Conservation (phyloP, 2,797 vertebrate genomes). For the Carcharodon carcharias region DNA sequence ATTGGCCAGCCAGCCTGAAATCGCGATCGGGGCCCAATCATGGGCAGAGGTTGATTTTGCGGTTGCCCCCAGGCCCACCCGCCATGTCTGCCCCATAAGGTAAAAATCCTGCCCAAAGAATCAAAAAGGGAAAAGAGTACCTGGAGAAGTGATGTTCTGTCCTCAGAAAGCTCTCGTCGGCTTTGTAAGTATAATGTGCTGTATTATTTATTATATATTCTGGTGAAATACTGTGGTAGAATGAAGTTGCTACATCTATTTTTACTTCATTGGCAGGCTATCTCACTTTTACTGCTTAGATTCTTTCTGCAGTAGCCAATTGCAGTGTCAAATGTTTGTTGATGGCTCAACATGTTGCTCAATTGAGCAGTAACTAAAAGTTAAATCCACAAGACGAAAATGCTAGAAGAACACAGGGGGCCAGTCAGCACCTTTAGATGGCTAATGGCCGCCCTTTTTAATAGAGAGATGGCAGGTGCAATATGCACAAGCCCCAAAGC, state of each 20-base stretch:
- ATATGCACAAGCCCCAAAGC: background rate
- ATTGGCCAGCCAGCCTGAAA: no score
- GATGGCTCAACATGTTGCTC: background rate
- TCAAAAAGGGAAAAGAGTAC: background rate
- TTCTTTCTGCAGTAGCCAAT: background rate
- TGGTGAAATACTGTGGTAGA: background rate
- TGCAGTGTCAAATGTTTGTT: background rate
- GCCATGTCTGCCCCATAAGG: no score
- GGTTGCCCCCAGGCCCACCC: no score
- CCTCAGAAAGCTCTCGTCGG: background rate
- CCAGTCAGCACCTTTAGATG: background rate
- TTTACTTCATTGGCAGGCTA: background rate
- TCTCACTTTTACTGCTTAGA: background rate
- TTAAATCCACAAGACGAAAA: background rate
- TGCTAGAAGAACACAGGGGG: background rate
- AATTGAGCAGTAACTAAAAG: background rate
- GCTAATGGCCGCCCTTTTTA: background rate
- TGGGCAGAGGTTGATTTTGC: no score
- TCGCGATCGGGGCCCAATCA: no score
- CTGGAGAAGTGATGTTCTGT: background rate
- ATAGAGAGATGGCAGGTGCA: background rate
- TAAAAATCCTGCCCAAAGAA: background rate
- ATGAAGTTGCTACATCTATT: background rate
- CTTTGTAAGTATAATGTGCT: background rate
- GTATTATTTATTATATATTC: background rate